These are phyloP conservation scores for Drosophila ogumai DNA, from an alignment of 1,140 invertebrate genomes.

Conservation along the genomic window DNA sequence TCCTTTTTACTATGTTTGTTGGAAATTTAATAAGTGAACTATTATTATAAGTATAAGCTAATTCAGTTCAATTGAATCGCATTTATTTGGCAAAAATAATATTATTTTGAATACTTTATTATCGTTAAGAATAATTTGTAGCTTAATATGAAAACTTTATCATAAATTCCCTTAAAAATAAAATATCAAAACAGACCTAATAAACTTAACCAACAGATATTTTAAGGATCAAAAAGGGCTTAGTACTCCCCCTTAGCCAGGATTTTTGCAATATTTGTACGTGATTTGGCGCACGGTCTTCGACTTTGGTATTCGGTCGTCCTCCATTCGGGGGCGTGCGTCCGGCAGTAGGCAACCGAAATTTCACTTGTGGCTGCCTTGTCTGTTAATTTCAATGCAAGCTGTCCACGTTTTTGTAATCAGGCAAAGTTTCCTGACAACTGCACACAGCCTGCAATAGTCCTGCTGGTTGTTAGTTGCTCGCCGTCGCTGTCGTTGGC, in stretches of 20 bases:
- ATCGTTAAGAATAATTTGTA: too few species aligned
- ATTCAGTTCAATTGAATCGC: too few species aligned
- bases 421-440: constrained; percentile 78
- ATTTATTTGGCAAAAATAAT: too few species aligned
- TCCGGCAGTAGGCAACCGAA: constrained; percentile 61
- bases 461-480: constrained; percentile 38
- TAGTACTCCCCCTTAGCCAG: constrained; percentile 7
- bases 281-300: constrained; percentile 52
- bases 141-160: too few species aligned
- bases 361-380: constrained; percentile 78
- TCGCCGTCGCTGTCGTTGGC: constrained; percentile 4
- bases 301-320: not conserved
- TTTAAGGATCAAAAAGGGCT: not conserved
- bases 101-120: too few species aligned
- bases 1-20: too few species aligned
- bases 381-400: constrained; percentile 77
- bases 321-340: constrained; percentile 23
- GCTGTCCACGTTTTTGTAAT: constrained; percentile 79
- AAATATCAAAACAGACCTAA: not conserved
- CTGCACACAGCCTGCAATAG: constrained; percentile 60
- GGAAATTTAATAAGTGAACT: too few species aligned
- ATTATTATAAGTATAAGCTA: too few species aligned
- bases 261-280: constrained; percentile 58
- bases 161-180: too few species aligned
- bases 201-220: not conserved